Percentiles rank a stretch among this genome's conserved stretches.
These are phyloP conservation scores for Microchirus variegatus DNA, from an alignment of 2,797 vertebrate species.

Conservation along the genomic window DNA sequence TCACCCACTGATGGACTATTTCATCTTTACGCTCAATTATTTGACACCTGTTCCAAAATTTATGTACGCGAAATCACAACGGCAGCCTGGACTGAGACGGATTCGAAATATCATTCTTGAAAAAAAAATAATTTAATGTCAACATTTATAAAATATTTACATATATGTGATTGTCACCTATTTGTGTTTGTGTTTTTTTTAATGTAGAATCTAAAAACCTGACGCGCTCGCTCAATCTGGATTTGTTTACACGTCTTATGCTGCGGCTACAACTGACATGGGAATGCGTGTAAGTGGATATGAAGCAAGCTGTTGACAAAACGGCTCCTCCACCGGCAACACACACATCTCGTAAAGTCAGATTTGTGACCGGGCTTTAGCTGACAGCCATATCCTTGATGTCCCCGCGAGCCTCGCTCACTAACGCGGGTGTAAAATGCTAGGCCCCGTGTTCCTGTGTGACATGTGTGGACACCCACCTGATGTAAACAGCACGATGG, in stretches of 20 bases:
- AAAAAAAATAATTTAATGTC: constrained; percentile 29
- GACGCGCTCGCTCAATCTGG: constrained; percentile 63
- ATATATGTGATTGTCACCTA: constrained; percentile 7
- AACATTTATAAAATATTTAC: constrained; percentile 42
- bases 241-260: constrained; percentile 66
- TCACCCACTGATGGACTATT: constrained; percentile 63
- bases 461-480: constrained; percentile 84
- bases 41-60: constrained; percentile 73
- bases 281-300: constrained; percentile 69
- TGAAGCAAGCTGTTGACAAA: constrained; percentile 70
- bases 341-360: constrained; percentile 65
- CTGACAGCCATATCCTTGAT: constrained; percentile 55
- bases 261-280: constrained; percentile 67
- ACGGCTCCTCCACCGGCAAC: constrained; percentile 57
- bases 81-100: constrained; percentile 15
- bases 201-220: constrained; percentile 35
- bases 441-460: constrained; percentile 59
- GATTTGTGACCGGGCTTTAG: constrained; percentile 55
- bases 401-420: constrained; percentile 28
- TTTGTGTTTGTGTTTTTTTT: constrained; percentile 19
- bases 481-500: constrained; percentile 98
- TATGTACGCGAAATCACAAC: constrained; percentile 38
- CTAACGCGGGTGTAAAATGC: constrained; percentile 22
- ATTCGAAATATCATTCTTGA: background rate
- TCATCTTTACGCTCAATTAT: constrained; percentile 71